A percentile compares a stretch with the other conserved stretches of the same genome.
Conservation (phyloP, 2,888 invertebrate species). For the Invenusta paracnida region DNA sequence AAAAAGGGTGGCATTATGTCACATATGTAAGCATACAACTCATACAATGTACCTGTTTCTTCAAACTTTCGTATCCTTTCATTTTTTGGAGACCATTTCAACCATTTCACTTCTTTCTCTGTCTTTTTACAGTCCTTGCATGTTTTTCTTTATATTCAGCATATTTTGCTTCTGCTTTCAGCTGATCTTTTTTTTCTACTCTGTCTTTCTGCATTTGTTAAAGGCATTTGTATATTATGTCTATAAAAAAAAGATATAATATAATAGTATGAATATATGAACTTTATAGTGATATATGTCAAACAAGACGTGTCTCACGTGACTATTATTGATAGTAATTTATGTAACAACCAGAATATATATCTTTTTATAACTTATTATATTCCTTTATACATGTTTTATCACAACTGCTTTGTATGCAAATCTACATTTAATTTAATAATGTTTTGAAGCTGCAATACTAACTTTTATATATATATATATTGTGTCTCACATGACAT, state of each 20-base stretch:
- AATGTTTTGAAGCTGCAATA: neutral
- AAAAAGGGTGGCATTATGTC: neutral
- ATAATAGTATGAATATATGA: too few relatives aligned
- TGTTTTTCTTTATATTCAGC: neutral
- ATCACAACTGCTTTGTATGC: neutral
- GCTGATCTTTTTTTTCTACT: too few relatives aligned
- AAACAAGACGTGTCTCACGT: too few relatives aligned
- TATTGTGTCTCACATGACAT: too few relatives aligned
- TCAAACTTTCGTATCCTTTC: neutral
- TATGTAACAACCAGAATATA: too few relatives aligned
- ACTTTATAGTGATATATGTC: too few relatives aligned
- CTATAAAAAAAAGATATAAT: too few relatives aligned
- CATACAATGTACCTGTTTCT: neutral
- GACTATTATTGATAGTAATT: too few relatives aligned
- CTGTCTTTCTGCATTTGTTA: too few relatives aligned
- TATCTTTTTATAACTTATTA: neutral
- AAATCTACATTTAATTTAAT: neutral
- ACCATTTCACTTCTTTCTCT: neutral
- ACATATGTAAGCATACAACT: neutral
- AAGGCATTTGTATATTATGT: too few relatives aligned
- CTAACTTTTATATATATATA: too few relatives aligned
- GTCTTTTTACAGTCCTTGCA: neutral
- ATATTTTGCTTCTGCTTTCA: too few relatives aligned
- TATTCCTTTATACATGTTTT: neutral
- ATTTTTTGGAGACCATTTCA: neutral